A percentile compares a stretch with the other conserved stretches of the same genome.
Evolutionary conservation across 1,140 invertebrate genomes (phyloP).

Genomic region (Drosophila pruinosa): DNA sequence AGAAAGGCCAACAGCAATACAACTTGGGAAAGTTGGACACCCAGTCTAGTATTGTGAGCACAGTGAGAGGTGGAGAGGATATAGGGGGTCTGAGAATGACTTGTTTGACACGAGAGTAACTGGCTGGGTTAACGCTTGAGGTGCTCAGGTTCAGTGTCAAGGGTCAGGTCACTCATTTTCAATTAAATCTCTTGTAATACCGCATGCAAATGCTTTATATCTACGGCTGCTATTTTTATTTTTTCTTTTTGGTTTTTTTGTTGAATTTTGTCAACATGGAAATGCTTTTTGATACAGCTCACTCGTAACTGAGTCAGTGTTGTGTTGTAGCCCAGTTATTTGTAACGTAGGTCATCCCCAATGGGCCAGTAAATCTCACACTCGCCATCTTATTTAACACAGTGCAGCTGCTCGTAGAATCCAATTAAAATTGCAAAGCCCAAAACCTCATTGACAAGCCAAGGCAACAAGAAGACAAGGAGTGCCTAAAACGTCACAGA

Average conservation of each 20-base stretch:
- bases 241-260: not conserved
- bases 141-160: conserved; percentile 43
- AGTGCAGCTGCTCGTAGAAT: conserved; percentile 15
- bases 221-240: not conserved
- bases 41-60: not conserved
- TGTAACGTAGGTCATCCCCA: conserved; percentile 7
- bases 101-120: not conserved
- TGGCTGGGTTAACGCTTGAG: conserved; percentile 6
- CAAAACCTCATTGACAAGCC: conserved; percentile 24
- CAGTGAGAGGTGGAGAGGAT: not conserved
- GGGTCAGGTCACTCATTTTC: conserved; percentile 33
- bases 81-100: not conserved
- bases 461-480: conserved; percentile 1
- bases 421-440: conserved; percentile 43
- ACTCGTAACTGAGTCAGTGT: not conserved
- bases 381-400: conserved; percentile 1
- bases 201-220: conserved; percentile 23
- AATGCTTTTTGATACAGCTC: conserved; percentile 33
- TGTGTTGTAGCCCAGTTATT: not conserved
- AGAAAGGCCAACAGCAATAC: conserved; percentile 42
- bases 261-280: conserved; percentile 15
- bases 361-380: conserved; percentile 31
- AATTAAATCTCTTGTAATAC: conserved; percentile 44
- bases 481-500: conserved; percentile 6
- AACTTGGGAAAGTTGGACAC: conserved; percentile 18